A percentile compares a stretch with the other conserved stretches of the same genome.
phyloP scores from a whole-genome alignment of 2,888 invertebrate species.

The Tenthredo mesomela region DNA sequence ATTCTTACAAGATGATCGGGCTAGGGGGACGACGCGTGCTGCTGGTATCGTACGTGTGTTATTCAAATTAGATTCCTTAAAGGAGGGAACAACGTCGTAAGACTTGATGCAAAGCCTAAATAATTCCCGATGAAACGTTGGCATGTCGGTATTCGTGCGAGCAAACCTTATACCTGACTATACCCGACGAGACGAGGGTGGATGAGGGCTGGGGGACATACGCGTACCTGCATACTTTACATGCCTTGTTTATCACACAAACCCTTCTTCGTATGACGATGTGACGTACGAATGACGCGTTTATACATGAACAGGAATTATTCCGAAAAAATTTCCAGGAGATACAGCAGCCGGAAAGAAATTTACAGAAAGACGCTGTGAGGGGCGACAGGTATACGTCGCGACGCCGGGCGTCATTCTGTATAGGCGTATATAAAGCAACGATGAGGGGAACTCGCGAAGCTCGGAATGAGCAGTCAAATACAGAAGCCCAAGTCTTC shows the following conservation, averaged over 20 bases:
- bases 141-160: slow-evolving; percentile 55
- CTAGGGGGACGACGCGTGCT: neutral
- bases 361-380: neutral
- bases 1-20: slow-evolving; percentile 6
- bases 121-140: slow-evolving; percentile 69
- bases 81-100: slow-evolving; percentile 56
- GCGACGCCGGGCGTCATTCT: slow-evolving; percentile 9
- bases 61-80: slow-evolving; percentile 72
- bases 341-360: neutral
- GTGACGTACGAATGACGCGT: neutral
- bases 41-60: slow-evolving; percentile 58
- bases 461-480: slow-evolving; percentile 40
- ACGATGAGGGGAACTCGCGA: slow-evolving; percentile 5
- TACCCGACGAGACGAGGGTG: slow-evolving; percentile 42
- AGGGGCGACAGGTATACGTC: slow-evolving; percentile 3
- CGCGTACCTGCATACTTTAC: slow-evolving; percentile 21
- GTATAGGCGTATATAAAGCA: slow-evolving; percentile 31
- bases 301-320: neutral
- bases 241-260: slow-evolving; percentile 14
- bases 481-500: slow-evolving; percentile 43
- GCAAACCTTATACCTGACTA: neutral
- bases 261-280: neutral
- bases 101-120: slow-evolving; percentile 73
- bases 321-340: neutral
- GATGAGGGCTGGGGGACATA: neutral